phyloP scores from a whole-genome alignment of 1,140 invertebrate species.

The Drosophila pandora region DNA sequence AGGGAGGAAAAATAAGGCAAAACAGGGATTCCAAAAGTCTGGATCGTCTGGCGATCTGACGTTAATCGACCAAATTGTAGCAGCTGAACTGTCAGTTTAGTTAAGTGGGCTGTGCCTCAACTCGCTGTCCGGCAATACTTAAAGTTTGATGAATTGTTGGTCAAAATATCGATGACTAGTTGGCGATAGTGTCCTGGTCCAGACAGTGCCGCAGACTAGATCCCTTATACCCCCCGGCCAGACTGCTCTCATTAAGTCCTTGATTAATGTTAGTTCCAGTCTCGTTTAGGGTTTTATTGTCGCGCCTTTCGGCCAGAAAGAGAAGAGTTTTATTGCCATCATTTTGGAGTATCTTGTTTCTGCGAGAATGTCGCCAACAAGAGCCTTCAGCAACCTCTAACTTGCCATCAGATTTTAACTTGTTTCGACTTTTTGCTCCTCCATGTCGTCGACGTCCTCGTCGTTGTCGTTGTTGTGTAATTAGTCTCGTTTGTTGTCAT shows the following conservation, averaged over 20 bases:
- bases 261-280: slow-evolving; percentile 63
- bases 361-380: slow-evolving; percentile 8
- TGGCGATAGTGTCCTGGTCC: slow-evolving; percentile 36
- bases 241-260: slow-evolving; percentile 51
- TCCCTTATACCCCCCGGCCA: background rate
- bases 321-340: slow-evolving; percentile 62
- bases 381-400: slow-evolving; percentile 6
- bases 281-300: slow-evolving; percentile 52
- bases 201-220: slow-evolving; percentile 21
- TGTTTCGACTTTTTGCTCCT: slow-evolving; percentile 31
- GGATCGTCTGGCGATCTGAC: slow-evolving; percentile 50
- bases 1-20: slow-evolving; percentile 2
- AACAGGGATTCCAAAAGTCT: slow-evolving; percentile 24
- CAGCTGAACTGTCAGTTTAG: slow-evolving; percentile 79
- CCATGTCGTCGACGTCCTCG: background rate
- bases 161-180: slow-evolving; percentile 58
- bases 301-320: slow-evolving; percentile 42
- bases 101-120: slow-evolving; percentile 73
- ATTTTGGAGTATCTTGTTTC: slow-evolving; percentile 46
- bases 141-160: slow-evolving; percentile 61
- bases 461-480: slow-evolving; percentile 40
- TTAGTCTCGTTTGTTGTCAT: slow-evolving; percentile 74
- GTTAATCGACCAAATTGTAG: slow-evolving; percentile 82
- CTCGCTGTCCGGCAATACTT: slow-evolving; percentile 25
- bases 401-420: slow-evolving; percentile 31